Base-by-base conservation (phyloP, 2,113 vertebrate species). In the Urocitellus parryii region DNA sequence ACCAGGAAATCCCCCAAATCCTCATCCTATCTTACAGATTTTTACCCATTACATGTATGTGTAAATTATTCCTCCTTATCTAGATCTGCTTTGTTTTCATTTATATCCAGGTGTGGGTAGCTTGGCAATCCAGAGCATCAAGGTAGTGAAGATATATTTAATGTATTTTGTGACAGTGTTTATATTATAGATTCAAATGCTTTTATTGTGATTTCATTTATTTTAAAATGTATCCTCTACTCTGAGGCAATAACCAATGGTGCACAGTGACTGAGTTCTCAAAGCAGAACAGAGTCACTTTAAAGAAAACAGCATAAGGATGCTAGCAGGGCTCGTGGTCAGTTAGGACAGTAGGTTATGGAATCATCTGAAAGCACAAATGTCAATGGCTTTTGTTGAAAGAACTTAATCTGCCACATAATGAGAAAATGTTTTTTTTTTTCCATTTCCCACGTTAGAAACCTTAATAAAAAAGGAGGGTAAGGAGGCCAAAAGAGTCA, bases 381-480 rank as follows among this genome's bases (percentile, higher is more conserved):
- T 39, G 11, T 29, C 25, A 74, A 74, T 72, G 51, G 27, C 39
- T 96, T 95, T 77, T 37, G 67, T 82, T 32, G 45, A 90, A 78
- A 92, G 73, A 77, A 72, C 83, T 70, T 78, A 32, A 82, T 81
- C 20, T 56, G 58, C 22, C 48, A 42, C 56, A 48, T 88, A 93
- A 85, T 65, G 73, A 91, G 24, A 95, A 39, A 95, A 70, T 45
- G 79, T 8, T 34, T 39, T n/a, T 96, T 92, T 88, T 88, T 51
- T 13, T 3, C 48, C 16, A 73, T 92, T 80, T 51, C 88, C 5
- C 5, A 3, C 12, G 34, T 89, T 68, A 95, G 96, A 96, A 90
- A 45, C 16, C 53, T 20, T 94, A 78, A 82, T 68, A 24, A 8
- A 37, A 92, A 92, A 81, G 58, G 27, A 83, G 67, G 53, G 79